Evolutionary conservation across 2,797 vertebrate species (phyloP), one percentile per base, ranked within the genome.

Genomic region (Neostethus bicornis): DNA sequence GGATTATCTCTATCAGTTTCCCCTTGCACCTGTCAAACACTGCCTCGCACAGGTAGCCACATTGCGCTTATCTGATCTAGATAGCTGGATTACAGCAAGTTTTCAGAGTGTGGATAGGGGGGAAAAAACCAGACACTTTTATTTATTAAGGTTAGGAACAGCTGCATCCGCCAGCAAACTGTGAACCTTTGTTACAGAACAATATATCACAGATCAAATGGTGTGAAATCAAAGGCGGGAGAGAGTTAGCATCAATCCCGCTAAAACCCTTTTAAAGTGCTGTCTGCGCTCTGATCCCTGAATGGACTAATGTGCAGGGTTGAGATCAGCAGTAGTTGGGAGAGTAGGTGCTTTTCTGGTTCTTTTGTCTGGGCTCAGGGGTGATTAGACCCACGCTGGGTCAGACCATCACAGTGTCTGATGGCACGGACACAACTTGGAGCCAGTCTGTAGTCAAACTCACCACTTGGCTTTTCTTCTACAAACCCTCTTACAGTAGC

Each of bases 21-120:
- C 89, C 89, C 88, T 91, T 87, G 90, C 92, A 96, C 92, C 93
- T 96, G 94, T 95, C 94, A 94, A 93, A 91, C 72, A 73, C 89
- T 84, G 87, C 87, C 89, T 92, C 73, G 90, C 80, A 88, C 90
- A 93, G 92, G 92, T 93, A 94, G 93, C 92, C 87, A 84, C 84
- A 88, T 83, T 77, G 24, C 63, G 71, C 89, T 92, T 94, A 95
- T 93, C 93, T 94, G 90, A 94, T 90, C 91, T 68, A 89, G 85
- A 93, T 91, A 92, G 86, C 92, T 83, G 91, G 90, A 95, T 94
- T 94, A 95, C 74, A 72, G 74, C 44, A 58, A 76, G 77, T 79
- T 77, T 81, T 74, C 75, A 14, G 85, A 83, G 75, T 67, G 86
- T 75, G 86, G n/a, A n/a, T n/a, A 77, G 83, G 86, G 68, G 86